Percentiles rank a stretch among this genome's conserved stretches.
phyloP scores from a whole-genome alignment of 2,888 invertebrate genomes.

The Pyrrhia umbra region DNA sequence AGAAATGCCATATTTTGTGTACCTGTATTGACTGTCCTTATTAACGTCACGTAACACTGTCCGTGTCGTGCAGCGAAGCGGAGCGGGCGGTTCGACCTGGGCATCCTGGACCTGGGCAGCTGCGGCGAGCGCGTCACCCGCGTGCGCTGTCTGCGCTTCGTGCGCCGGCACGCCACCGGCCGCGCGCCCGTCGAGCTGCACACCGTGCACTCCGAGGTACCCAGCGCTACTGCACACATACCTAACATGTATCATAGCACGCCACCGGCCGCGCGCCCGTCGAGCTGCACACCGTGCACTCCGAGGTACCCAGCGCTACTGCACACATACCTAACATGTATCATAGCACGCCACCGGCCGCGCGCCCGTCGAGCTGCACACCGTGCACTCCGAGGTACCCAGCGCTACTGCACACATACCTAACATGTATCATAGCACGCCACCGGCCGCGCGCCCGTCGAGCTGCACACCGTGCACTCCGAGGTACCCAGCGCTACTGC shows the following conservation, averaged over 20 bases:
- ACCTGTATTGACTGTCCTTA: no score
- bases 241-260: no score
- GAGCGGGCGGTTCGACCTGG: conserved; percentile 98
- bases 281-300: conserved; percentile 97
- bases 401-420: no score
- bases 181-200: conserved; percentile 98
- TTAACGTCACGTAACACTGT: not conserved
- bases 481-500: no score
- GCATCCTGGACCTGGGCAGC: conserved; percentile 95
- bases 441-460: no score
- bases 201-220: conserved; percentile 97
- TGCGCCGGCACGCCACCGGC: conserved; percentile 97
- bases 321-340: not conserved
- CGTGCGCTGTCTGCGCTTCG: conserved; percentile 95
- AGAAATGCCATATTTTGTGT: no score
- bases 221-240: not conserved
- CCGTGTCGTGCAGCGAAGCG: conserved; percentile 93
- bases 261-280: conserved; percentile 97
- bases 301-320: conserved; percentile 91
- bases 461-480: no score
- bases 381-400: no score
- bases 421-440: no score
- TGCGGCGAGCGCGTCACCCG: conserved; percentile 97
- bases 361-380: no score
- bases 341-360: no score